These are phyloP conservation scores for Andrena marginata DNA, from an alignment of 2,888 invertebrate species.

Conservation along the genomic window DNA sequence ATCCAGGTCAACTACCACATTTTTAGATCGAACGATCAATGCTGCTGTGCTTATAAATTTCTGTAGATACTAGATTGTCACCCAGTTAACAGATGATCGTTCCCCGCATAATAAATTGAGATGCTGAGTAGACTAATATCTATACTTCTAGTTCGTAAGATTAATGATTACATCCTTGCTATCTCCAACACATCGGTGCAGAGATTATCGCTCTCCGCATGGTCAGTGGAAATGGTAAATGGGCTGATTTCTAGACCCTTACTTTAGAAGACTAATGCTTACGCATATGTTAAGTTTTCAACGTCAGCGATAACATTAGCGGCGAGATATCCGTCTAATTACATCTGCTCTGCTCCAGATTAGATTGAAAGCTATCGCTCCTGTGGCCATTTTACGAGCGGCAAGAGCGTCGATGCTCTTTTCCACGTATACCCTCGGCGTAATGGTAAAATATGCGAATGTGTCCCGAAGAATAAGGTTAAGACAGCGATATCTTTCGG, in stretches of 20 bases:
- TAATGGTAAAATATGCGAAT: conserved; percentile 27
- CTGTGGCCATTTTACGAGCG: neutral
- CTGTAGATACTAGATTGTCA: too few species aligned
- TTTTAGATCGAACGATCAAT: neutral
- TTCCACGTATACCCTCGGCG: neutral
- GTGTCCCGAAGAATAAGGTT: conserved; percentile 26
- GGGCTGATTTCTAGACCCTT: neutral
- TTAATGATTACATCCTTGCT: neutral
- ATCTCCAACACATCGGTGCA: too few species aligned
- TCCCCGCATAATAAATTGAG: neutral
- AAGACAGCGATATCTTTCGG: neutral
- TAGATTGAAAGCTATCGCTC: neutral
- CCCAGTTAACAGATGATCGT: too few species aligned
- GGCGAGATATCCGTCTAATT: neutral
- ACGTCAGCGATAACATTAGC: neutral
- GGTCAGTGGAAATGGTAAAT: neutral
- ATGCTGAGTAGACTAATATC: conserved; percentile 1
- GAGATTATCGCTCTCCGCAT: neutral
- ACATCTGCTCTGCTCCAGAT: neutral
- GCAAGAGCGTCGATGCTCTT: neutral
- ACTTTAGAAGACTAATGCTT: neutral
- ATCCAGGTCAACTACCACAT: neutral
- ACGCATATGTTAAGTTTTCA: too few species aligned
- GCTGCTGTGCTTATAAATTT: neutral
- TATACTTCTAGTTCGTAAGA: neutral